Evolutionary conservation across 2,888 invertebrate genomes (phyloP).

Genomic region (Pomacea canaliculata): DNA sequence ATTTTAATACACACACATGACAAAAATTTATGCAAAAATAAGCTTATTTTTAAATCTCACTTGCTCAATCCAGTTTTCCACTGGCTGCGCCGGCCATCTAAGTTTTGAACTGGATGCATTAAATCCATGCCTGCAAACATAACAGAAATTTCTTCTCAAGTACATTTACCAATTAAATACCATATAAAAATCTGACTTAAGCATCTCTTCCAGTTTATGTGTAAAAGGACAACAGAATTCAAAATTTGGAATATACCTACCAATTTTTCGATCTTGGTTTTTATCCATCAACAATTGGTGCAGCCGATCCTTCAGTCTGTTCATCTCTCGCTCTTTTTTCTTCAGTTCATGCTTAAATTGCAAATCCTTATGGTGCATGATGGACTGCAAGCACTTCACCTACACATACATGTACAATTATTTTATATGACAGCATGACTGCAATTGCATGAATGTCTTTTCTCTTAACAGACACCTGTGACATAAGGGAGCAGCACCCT

Average conservation of each 20-base stretch:
- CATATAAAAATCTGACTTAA: too few species aligned
- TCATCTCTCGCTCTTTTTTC: slow-evolving; percentile 63
- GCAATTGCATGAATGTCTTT: too few species aligned
- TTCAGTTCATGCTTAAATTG: slow-evolving; percentile 66
- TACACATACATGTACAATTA: slow-evolving; percentile 29
- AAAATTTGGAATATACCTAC: slow-evolving; percentile 35
- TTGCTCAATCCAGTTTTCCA: slow-evolving; percentile 54
- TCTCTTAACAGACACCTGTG: too few species aligned
- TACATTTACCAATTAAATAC: too few species aligned
- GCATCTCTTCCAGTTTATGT: not conserved
- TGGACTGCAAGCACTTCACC: slow-evolving; percentile 58
- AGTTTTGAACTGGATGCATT: slow-evolving; percentile 50
- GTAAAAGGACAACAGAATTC: not conserved
- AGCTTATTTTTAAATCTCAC: slow-evolving; percentile 38
- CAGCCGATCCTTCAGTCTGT: slow-evolving; percentile 62
- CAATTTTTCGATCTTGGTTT: slow-evolving; percentile 58
- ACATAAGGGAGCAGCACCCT: too few species aligned
- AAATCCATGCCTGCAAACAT: slow-evolving; percentile 58
- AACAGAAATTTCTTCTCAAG: too few species aligned
- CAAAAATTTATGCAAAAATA: not conserved
- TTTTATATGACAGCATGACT: too few species aligned
- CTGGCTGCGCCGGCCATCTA: slow-evolving; percentile 59
- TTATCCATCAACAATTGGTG: slow-evolving; percentile 65
- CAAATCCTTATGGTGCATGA: slow-evolving; percentile 59
- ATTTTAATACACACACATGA: too few species aligned